Evolutionary conservation across 2,888 invertebrate species (phyloP).

Genomic region (Watsonalla cultraria): DNA sequence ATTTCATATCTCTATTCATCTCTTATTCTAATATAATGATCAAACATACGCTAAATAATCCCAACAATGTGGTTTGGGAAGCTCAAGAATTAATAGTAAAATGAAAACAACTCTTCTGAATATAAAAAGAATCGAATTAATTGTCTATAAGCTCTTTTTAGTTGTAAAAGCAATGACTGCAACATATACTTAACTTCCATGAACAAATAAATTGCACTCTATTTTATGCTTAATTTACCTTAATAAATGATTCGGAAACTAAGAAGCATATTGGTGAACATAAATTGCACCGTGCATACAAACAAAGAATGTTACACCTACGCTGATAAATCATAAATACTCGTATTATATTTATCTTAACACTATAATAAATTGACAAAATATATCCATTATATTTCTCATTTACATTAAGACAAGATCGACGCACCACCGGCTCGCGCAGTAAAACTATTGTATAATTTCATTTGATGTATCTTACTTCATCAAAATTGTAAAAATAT

Average conservation of each 20-base stretch:
- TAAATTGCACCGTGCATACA: constrained; percentile 21
- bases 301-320: constrained; percentile 26
- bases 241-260: background rate
- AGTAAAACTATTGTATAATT: constrained; percentile 43
- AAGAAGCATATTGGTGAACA: background rate
- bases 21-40: constrained; percentile 29
- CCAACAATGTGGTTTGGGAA: constrained; percentile 26
- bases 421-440: constrained; percentile 41
- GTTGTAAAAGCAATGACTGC: constrained; percentile 3
- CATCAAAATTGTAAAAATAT: constrained; percentile 67
- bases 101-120: constrained; percentile 26
- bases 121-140: constrained; percentile 10
- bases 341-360: constrained; percentile 43
- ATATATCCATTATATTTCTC: constrained; percentile 53
- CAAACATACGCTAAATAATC: constrained; percentile 34
- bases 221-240: constrained; percentile 3
- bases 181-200: constrained; percentile 1
- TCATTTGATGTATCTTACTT: constrained; percentile 34
- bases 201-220: background rate
- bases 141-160: constrained; percentile 26
- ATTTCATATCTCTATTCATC: constrained; percentile 11
- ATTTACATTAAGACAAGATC: constrained; percentile 61
- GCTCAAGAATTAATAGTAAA: constrained; percentile 21
- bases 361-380: constrained; percentile 72
- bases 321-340: constrained; percentile 45